phyloP scores from a whole-genome alignment of 2,113 vertebrate species.

The Erinaceus europaeus region DNA sequence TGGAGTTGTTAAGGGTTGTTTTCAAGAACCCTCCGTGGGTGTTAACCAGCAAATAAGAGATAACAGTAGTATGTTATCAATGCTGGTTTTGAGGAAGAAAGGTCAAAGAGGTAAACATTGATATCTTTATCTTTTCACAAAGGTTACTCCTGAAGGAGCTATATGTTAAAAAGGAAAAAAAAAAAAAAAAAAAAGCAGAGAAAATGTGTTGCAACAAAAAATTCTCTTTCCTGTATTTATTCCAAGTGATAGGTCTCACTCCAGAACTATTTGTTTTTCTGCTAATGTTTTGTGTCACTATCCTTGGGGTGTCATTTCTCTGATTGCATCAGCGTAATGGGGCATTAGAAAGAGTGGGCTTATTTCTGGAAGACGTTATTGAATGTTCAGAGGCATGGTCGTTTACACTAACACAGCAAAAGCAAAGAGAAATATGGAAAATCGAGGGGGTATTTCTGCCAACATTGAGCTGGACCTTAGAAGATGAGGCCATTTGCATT shows the following conservation, averaged over 20 bases:
- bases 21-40: neutral
- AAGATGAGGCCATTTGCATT: neutral
- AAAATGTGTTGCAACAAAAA: neutral
- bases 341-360: conserved; percentile 51
- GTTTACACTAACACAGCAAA: conserved; percentile 47
- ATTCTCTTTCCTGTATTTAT: neutral
- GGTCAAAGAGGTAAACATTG: conserved; percentile 57
- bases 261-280: conserved; percentile 45
- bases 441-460: neutral
- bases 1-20: conserved; percentile 25
- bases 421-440: conserved; percentile 25
- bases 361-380: conserved; percentile 56
- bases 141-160: conserved; percentile 53
- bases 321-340: neutral
- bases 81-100: conserved; percentile 56
- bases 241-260: conserved; percentile 50
- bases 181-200: conserved; percentile 10
- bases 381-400: conserved; percentile 17
- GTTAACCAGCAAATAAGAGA: conserved; percentile 14
- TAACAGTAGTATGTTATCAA: conserved; percentile 48
- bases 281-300: conserved; percentile 14
- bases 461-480: conserved; percentile 22
- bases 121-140: conserved; percentile 63
- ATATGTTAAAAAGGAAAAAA: conserved; percentile 40
- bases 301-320: conserved; percentile 60